These are phyloP conservation scores for Emmelina monodactyla DNA, from an alignment of 2,888 invertebrate species.

Conservation along the genomic window DNA sequence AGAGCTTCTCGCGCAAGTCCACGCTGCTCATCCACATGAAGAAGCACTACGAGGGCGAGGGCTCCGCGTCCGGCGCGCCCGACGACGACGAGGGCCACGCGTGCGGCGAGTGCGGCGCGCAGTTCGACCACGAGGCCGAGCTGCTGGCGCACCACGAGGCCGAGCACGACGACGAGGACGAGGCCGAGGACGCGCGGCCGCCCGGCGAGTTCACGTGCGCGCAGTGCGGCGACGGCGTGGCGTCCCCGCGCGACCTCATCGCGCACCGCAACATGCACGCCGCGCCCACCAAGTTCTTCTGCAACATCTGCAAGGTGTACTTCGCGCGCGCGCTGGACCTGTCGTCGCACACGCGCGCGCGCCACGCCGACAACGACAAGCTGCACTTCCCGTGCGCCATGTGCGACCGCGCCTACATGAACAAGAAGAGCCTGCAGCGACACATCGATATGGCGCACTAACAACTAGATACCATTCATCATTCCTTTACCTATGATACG, in stretches of 20 bases:
- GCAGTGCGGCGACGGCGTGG: slow-evolving; percentile 64
- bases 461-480: too few relatives aligned
- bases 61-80: slow-evolving; percentile 31
- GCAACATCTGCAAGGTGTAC: slow-evolving; percentile 66
- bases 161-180: slow-evolving; percentile 60
- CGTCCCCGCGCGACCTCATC: slow-evolving; percentile 59
- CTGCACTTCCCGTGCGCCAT: slow-evolving; percentile 66
- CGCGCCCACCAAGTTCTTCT: slow-evolving; percentile 58
- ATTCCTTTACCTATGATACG: too few relatives aligned
- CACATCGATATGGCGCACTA: slow-evolving; percentile 65
- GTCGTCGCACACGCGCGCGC: slow-evolving; percentile 53
- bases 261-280: slow-evolving; percentile 65
- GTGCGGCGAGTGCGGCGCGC: slow-evolving; percentile 69
- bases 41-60: slow-evolving; percentile 60
- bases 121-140: slow-evolving; percentile 65
- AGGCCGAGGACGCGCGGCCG: slow-evolving; percentile 20
- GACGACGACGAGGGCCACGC: slow-evolving; percentile 42
- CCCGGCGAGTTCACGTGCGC: slow-evolving; percentile 63
- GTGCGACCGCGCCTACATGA: slow-evolving; percentile 66
- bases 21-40: slow-evolving; percentile 71
- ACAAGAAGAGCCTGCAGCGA: slow-evolving; percentile 58
- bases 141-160: slow-evolving; percentile 66
- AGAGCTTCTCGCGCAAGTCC: slow-evolving; percentile 69
- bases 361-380: slow-evolving; percentile 59
- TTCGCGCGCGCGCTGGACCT: slow-evolving; percentile 54